Conservation (phyloP, 2,888 invertebrate species). For the Leuctra nigra region DNA sequence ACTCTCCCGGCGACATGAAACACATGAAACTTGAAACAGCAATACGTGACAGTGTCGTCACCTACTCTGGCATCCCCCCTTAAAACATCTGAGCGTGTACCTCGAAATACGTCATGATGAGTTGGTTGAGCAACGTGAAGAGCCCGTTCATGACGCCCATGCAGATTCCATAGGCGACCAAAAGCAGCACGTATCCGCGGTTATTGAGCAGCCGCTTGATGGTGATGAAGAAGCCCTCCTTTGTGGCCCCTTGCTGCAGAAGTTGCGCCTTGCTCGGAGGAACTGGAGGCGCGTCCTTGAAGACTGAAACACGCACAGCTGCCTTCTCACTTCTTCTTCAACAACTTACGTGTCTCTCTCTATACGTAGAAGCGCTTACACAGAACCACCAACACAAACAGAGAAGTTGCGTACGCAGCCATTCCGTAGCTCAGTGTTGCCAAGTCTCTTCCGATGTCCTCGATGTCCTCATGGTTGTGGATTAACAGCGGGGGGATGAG, state of each 20-base stretch:
- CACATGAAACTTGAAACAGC: no score
- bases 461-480: slow-evolving; percentile 51
- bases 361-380: slow-evolving; percentile 66
- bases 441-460: slow-evolving; percentile 62
- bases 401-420: slow-evolving; percentile 71
- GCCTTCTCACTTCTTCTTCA: no score
- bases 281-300: slow-evolving; percentile 77
- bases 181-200: slow-evolving; percentile 70
- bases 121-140: slow-evolving; percentile 86
- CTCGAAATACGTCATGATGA: slow-evolving; percentile 37
- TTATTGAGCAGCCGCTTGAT: slow-evolving; percentile 71
- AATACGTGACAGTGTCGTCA: no score
- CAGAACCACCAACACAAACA: slow-evolving; percentile 73
- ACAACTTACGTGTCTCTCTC: no score
- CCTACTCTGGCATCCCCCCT: no score
- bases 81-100: no score
- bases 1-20: no score
- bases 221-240: slow-evolving; percentile 42
- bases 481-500: slow-evolving; percentile 64
- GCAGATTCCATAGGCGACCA: slow-evolving; percentile 87
- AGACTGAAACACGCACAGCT: slow-evolving; percentile 69
- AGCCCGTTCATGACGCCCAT: slow-evolving; percentile 96
- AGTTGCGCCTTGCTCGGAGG: slow-evolving; percentile 87
- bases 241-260: slow-evolving; percentile 42
- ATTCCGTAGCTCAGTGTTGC: slow-evolving; percentile 79